Evolutionary conservation across 2,113 vertebrate genomes (phyloP), one percentile per base, ranked within the genome.

Genomic region (Lipotes vexillifer): DNA sequence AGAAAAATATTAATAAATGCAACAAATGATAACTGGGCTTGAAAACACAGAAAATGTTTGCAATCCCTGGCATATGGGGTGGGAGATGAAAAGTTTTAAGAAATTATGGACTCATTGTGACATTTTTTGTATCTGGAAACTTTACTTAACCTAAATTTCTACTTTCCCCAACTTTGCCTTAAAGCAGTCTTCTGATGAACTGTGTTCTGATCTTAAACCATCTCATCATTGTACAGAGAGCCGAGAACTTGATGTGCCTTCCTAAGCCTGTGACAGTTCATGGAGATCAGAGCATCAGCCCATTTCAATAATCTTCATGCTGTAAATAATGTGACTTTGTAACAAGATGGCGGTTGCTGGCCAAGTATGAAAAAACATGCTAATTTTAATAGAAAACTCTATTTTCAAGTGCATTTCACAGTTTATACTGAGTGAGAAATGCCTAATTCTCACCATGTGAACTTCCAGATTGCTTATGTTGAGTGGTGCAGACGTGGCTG

Each of bases 401-500:
- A 90, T 98, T 98, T 99, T 98, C 97, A 96, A 98, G 97, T 96
- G 88, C 46, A 96, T 97, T 98, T 98, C 95, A 96, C 87, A 97
- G 96, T 97, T 98, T 98, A 97, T 55, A 88, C 8, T 13, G 15
- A 74, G 95, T 3, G 36, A 97, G 83, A 97, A 98, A 93, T 96
- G 94, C 96, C 96, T 92, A 94, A 94, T 96, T 97, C 72, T 97
- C 96, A 97, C 93, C 80, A 68, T 68, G 92, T 94, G 97, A 97
- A 84, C 85, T 84, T 81, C 90, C 96, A 95, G 93, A 80, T 96
- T 98, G 90, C 96, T 98, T 52, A 93, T 92, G 69, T 91, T 93
- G 93, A 94, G 36, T 31, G 1, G 1, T 12, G 6, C 31, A 44
- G 61, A 82, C 66, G 94, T 89, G 97, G 46, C 84, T 97, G 82